Evolutionary conservation across 92 coral and sea anemone species (phyloP), one percentile per base, ranked within the genome.

Genomic region (Epizoanthus fatuus): DNA sequence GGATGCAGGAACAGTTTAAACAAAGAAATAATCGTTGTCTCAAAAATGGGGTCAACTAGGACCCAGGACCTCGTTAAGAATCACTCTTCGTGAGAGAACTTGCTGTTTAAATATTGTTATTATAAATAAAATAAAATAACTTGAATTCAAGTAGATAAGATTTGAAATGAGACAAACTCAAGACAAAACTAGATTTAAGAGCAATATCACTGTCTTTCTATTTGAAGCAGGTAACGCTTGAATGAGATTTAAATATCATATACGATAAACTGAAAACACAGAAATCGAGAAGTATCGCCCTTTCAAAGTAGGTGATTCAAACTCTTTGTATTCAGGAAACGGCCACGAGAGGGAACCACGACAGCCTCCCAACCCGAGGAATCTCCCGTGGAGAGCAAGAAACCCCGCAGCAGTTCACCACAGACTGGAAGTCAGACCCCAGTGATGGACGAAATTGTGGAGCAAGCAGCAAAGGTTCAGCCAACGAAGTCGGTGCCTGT

Each of bases 361-460:
- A 81, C 91, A 10, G 83, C 91, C 2, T 89, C 95, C 25, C 89
- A 93, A 55, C 76, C 95, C 17, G 97, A 87, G 58, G 82, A 85
- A 45, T 89, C 96, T 7, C 94, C 94, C 0, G 84, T 81, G 19
- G 98, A 91, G 68, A 74, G 89, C 10, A 95, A 95, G 80, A 88
- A 91, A 63, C 92, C 86, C 42, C 96, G 96, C 20, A 87, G 88
- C 63, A 89, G 57, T 20, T 90, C 96, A 8, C 95, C 95, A 5
- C 92, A 84, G 60, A 66, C 72, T 25, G 87, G 64, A 25, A 86
- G 80, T 57, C 68, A 64, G 29, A 83, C 83, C 25, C 85, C 84
- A 16, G 72, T 76, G 14, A 29, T 62, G 15, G 88, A 37, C 12
- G 88, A 84, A 10, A 63, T 65, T 9, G 40, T 83, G 14, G 88